phyloP scores from a whole-genome alignment of 2,113 vertebrate species.

The Callipepla californica region DNA sequence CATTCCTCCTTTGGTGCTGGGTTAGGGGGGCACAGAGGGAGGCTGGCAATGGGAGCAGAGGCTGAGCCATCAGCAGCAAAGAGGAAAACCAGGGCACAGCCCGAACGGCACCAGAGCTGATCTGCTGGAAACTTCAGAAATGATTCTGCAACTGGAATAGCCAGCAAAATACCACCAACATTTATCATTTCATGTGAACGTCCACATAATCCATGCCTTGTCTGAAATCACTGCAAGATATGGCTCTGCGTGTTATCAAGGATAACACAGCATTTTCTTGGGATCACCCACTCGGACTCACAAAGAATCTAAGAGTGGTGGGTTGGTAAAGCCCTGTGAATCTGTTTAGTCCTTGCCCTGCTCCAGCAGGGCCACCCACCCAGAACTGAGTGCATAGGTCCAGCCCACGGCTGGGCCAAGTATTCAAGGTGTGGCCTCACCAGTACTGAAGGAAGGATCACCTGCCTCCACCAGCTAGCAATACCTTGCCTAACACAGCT shows the following conservation, averaged over 20 bases:
- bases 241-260: background rate
- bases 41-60: background rate
- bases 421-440: background rate
- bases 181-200: background rate
- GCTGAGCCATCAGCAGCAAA: background rate
- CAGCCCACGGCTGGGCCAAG: background rate
- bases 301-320: background rate
- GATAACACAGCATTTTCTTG: background rate
- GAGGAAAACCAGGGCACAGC: rapidly evolving
- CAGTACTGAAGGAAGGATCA: background rate
- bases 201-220: background rate
- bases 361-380: background rate
- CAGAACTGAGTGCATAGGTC: background rate
- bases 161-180: background rate
- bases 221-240: background rate
- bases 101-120: background rate
- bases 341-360: background rate
- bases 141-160: background rate
- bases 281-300: background rate
- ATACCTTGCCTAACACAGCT: background rate
- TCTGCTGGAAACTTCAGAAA: background rate
- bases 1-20: rapidly evolving
- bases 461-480: background rate
- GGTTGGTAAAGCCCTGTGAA: background rate
- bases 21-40: rapidly evolving